Evolutionary conservation across 2,888 invertebrate species (phyloP), one percentile per base, ranked within the genome.

Genomic region (Drosophila percnosoma): DNA sequence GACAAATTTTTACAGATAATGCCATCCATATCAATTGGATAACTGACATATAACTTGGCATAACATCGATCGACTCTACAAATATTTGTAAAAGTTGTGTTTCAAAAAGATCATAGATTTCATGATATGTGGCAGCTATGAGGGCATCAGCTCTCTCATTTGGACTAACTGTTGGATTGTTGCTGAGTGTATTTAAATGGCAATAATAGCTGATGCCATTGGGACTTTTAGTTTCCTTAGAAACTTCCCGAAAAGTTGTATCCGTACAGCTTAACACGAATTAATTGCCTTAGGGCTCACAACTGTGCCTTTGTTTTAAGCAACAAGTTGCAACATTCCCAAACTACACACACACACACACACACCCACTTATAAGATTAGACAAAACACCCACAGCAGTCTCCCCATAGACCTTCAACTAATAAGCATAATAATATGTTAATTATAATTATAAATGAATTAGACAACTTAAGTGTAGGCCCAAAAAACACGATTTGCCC

Each of bases 371-470:
- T 15, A 24, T 8, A 8, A 24, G 24, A 45, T 24, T 8, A 45
- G 45, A 15, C 45, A 45, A 24, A 45, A 27, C 27, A 54, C 45
- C 21, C 27, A 55, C 31, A 54, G 18, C 6, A 21, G 31, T 24
- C 36, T 24, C 57, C 51, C 51, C 15, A 55, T 49, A 54, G 64
- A 57, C 55, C 54, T 71, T 68, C 75, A 73, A 71, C 69, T 71
- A 51, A 68, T 73, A 72, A 71, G 83, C 73, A 67, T 72, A 66
- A 75, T 76, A 73, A 86, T 74, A 67, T 72, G 73, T 67, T 81
- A 77, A 81, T 86, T 73, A 81, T 74, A 75, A 78, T 73, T 83
- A 81, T 78, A 78, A 79, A 68, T 63, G 75, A 69, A 77, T 79
- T 69, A 75, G 55, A 60, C 33, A 34, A 38, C 58, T 58, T 66